Percentiles rank a stretch among this genome's conserved stretches.
Evolutionary conservation across 2,797 vertebrate genomes (phyloP).

Genomic region (Gadopsis marmoratus): DNA sequence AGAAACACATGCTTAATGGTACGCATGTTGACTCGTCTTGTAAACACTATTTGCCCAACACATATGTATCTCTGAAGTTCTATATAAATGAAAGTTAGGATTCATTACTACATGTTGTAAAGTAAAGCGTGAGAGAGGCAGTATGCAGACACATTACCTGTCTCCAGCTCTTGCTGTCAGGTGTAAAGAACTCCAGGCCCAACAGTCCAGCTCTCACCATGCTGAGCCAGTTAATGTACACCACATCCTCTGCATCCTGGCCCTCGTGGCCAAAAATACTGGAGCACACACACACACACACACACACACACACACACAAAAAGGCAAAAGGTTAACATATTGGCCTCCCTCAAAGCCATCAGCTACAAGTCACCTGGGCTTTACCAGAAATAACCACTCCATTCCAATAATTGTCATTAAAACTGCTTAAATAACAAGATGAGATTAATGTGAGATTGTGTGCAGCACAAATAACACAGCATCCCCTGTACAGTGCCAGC

Average conservation of each 20-base stretch:
- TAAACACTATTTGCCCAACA: conserved; percentile 51
- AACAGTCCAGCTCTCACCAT: conserved; percentile 92
- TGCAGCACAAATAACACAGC: background rate
- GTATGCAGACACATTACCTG: conserved; percentile 82
- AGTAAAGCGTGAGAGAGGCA: background rate
- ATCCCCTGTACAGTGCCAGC: background rate
- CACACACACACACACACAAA: background rate
- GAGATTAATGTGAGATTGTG: background rate
- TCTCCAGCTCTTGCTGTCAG: conserved; percentile 91
- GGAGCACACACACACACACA: conserved; percentile 23
- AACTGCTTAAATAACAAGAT: background rate
- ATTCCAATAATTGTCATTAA: background rate
- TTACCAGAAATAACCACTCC: background rate
- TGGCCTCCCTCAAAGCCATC: background rate
- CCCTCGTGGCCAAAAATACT: conserved; percentile 92
- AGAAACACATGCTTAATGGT: conserved; percentile 31
- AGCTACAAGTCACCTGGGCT: background rate
- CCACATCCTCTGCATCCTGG: conserved; percentile 88
- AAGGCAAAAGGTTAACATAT: background rate
- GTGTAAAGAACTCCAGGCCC: conserved; percentile 93
- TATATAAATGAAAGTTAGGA: conserved; percentile 7
- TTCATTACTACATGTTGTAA: background rate
- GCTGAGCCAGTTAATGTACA: conserved; percentile 94
- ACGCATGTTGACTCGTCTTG: conserved; percentile 13
- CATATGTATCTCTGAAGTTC: background rate